Evolutionary conservation across 2,888 invertebrate species (phyloP).

Genomic region (Sinopyrophorus schimmeli): DNA sequence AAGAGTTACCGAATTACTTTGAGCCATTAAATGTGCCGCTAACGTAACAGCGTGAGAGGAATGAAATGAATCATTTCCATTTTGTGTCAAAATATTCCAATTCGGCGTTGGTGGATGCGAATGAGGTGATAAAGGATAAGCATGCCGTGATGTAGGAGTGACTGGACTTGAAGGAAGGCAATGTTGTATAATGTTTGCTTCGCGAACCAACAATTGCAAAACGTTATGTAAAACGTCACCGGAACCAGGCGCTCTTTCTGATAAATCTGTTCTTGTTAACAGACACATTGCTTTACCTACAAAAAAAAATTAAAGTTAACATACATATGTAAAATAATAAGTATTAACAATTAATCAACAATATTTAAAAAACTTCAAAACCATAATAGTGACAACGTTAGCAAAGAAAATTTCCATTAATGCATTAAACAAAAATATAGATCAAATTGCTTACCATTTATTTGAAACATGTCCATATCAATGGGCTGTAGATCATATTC

Average conservation of each 20-base stretch:
- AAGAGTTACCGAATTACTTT: constrained; percentile 83
- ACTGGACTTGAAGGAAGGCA: constrained; percentile 80
- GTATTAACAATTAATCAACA: background rate
- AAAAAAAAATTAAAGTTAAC: constrained; percentile 23
- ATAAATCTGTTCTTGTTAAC: constrained; percentile 85
- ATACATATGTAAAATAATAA: constrained; percentile 3
- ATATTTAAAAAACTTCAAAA: background rate
- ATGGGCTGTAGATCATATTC: constrained; percentile 91
- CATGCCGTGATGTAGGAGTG: constrained; percentile 76
- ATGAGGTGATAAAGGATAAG: constrained; percentile 78
- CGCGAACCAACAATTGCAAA: constrained; percentile 81
- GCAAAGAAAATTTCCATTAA: no score
- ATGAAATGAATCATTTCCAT: constrained; percentile 49
- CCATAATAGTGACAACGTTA: background rate
- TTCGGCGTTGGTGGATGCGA: constrained; percentile 81
- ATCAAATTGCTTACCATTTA: constrained; percentile 73
- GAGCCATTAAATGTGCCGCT: constrained; percentile 73
- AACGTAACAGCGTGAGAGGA: constrained; percentile 62
- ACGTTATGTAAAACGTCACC: constrained; percentile 95
- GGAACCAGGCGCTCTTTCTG: constrained; percentile 88
- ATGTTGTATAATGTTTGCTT: constrained; percentile 76
- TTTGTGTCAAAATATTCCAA: constrained; percentile 61
- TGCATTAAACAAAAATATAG: background rate
- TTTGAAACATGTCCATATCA: constrained; percentile 92
- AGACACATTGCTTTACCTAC: constrained; percentile 89